These are phyloP conservation scores for Ibycter americanus DNA, from an alignment of 2,797 vertebrate species.

Conservation along the genomic window DNA sequence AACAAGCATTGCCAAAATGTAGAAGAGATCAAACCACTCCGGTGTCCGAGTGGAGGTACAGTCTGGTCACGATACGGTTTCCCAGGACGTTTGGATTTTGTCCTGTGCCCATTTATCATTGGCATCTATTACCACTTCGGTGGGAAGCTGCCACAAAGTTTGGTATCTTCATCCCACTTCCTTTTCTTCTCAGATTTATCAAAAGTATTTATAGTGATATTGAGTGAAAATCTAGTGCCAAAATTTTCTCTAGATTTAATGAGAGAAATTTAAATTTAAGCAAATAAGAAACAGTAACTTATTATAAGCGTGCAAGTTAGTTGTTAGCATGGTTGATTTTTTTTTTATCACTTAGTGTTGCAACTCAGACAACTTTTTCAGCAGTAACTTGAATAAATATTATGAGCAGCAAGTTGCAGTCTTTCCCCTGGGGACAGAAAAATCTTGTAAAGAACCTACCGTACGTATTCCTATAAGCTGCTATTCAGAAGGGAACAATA, in stretches of 20 bases:
- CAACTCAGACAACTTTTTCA: neutral
- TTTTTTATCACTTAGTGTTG: neutral
- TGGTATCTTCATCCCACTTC: neutral
- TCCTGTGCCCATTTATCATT: neutral
- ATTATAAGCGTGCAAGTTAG: neutral
- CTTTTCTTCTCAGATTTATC: neutral
- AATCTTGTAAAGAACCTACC: neutral
- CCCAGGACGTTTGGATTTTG: neutral
- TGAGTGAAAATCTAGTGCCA: neutral
- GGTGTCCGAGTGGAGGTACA: neutral
- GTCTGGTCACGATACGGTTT: neutral
- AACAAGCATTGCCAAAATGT: neutral
- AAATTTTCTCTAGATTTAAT: neutral
- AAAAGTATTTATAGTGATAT: neutral
- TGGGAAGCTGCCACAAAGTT: neutral
- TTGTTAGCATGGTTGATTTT: neutral
- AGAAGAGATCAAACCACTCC: neutral
- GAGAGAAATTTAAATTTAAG: neutral
- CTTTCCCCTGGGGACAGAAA: neutral
- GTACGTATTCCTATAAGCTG: neutral
- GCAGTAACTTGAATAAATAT: neutral
- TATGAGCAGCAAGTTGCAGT: neutral
- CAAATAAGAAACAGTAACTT: neutral
- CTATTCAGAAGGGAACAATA: constrained; percentile 43
- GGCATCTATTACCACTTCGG: neutral